Conservation (phyloP, 1,140 invertebrate genomes). For the Chrysoperla carnea region DNA sequence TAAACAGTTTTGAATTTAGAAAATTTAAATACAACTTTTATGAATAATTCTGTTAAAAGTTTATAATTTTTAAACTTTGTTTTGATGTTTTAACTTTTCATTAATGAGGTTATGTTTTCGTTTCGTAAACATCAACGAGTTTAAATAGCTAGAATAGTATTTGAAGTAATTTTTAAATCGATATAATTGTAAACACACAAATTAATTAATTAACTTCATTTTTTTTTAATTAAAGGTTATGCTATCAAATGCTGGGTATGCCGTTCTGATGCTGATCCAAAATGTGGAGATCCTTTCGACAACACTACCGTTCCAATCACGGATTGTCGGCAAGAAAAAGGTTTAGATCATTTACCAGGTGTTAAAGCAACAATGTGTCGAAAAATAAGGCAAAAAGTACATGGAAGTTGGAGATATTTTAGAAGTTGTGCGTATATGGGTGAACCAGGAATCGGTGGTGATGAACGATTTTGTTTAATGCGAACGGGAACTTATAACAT, state of each 20-base stretch:
- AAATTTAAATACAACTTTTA: too few relatives aligned
- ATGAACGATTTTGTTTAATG: constrained; percentile 82
- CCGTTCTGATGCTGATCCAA: constrained; percentile 71
- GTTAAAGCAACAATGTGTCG: constrained; percentile 71
- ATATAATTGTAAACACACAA: not conserved
- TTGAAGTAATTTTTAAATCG: too few relatives aligned
- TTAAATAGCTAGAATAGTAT: not conserved
- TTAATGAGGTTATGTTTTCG: not conserved
- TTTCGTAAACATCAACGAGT: not conserved
- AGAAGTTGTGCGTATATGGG: constrained; percentile 78
- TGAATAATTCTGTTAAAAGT: too few relatives aligned
- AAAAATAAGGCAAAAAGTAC: constrained; percentile 86
- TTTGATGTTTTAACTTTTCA: not conserved
- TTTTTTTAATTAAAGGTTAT: constrained; percentile 28
- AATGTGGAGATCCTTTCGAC: constrained; percentile 86
- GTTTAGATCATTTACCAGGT: constrained; percentile 46
- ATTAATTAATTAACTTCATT: not conserved
- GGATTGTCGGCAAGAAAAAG: constrained; percentile 54
- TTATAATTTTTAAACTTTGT: too few relatives aligned
- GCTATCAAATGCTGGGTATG: constrained; percentile 86
- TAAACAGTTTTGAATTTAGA: too few relatives aligned
- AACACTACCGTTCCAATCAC: constrained; percentile 73
- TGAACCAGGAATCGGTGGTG: constrained; percentile 73
- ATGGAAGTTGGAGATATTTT: constrained; percentile 81
- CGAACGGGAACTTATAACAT: constrained; percentile 83